Evolutionary conservation across 2,797 vertebrate species (phyloP).

Genomic region (Philypnodon macrostomus): DNA sequence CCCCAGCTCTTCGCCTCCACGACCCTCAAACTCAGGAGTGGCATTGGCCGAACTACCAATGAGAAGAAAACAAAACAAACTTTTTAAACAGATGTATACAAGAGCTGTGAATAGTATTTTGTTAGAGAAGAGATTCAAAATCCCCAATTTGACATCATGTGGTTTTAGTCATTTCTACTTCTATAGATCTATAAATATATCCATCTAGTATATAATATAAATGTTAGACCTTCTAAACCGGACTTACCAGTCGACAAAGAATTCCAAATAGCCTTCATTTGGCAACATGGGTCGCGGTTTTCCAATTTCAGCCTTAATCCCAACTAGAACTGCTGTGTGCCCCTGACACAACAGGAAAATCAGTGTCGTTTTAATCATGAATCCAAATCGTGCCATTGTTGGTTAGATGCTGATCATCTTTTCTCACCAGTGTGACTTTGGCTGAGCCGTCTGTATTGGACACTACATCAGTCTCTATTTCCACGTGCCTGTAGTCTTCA

Average conservation of each 20-base stretch:
- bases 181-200: too few relatives aligned
- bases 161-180: too few relatives aligned
- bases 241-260: conserved; percentile 75
- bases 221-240: too few relatives aligned
- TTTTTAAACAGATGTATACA: too few relatives aligned
- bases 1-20: conserved; percentile 93
- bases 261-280: conserved; percentile 68
- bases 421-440: conserved; percentile 87
- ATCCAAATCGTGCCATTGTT: background rate
- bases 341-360: conserved; percentile 74
- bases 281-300: conserved; percentile 74
- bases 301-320: conserved; percentile 94
- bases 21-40: conserved; percentile 93
- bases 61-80: background rate
- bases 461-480: conserved; percentile 94
- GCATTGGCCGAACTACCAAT: conserved; percentile 90
- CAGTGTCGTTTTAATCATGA: background rate
- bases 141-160: too few relatives aligned
- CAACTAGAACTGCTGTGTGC: conserved; percentile 90
- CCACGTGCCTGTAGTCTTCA: conserved; percentile 93
- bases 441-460: conserved; percentile 97
- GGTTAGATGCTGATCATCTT: background rate
- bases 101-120: too few relatives aligned
- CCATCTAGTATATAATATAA: too few relatives aligned
- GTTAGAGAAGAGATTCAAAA: too few relatives aligned